Percentiles rank a stretch among this genome's conserved stretches.
These are phyloP conservation scores for Cyclophora punctaria DNA, from an alignment of 2,888 invertebrate species.

Conservation along the genomic window DNA sequence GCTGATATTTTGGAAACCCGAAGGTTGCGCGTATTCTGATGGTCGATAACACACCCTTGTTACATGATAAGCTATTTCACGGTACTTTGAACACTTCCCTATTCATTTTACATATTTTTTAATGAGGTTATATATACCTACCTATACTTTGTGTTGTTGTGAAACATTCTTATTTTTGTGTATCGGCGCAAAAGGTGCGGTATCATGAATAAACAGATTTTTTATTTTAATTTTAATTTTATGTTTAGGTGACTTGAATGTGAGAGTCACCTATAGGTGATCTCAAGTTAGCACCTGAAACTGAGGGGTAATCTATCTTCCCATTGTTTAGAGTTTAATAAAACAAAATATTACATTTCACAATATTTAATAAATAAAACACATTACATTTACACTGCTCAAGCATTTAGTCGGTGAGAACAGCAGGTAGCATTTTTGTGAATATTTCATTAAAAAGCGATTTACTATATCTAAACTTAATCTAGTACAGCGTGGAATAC, in stretches of 20 bases:
- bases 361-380: constrained; percentile 63
- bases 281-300: no score
- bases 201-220: no score
- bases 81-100: constrained; percentile 31
- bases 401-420: constrained; percentile 52
- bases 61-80: constrained; percentile 57
- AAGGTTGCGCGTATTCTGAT: constrained; percentile 56
- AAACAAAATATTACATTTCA: constrained; percentile 21
- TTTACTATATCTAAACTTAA: constrained; percentile 10
- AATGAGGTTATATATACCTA: constrained; percentile 14
- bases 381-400: constrained; percentile 52
- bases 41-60: constrained; percentile 53
- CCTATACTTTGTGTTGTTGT: neutral
- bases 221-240: no score
- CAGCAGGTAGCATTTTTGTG: constrained; percentile 37
- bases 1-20: constrained; percentile 65
- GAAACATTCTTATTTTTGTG: no score
- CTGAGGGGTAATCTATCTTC: no score
- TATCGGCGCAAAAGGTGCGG: no score
- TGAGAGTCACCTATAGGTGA: no score
- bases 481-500: constrained; percentile 5
- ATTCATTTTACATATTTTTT: constrained; percentile 19
- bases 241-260: no score
- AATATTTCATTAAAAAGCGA: constrained; percentile 5
- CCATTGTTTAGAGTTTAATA: no score